phyloP scores from a whole-genome alignment of 2,888 invertebrate species.

The Drosophila ezoana region DNA sequence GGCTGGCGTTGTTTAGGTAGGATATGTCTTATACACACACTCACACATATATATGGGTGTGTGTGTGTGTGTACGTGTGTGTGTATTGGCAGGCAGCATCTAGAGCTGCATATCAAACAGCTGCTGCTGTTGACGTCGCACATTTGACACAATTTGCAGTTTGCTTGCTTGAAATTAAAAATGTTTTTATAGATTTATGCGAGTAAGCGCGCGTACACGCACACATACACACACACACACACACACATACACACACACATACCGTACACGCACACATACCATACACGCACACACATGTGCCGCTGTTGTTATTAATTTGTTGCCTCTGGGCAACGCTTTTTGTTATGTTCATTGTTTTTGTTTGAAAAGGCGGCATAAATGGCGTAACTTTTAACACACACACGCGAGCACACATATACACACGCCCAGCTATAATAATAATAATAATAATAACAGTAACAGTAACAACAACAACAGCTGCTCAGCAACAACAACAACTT shows the following conservation, averaged over 20 bases:
- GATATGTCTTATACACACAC: neutral
- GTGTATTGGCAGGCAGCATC: constrained; percentile 14
- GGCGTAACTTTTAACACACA: constrained; percentile 46
- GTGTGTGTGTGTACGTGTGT: too few species aligned
- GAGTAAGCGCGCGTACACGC: constrained; percentile 7
- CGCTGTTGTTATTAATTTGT: constrained; percentile 33
- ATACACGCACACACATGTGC: constrained; percentile 3
- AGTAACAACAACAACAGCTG: constrained; percentile 48
- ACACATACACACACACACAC: constrained; percentile 3
- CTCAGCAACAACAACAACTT: constrained; percentile 23
- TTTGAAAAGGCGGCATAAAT: constrained; percentile 37
- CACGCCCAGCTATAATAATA: constrained; percentile 14
- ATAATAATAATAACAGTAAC: constrained; percentile 32
- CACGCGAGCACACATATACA: constrained; percentile 11
- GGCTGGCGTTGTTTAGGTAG: neutral
- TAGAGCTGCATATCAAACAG: constrained; percentile 54
- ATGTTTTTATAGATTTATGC: constrained; percentile 60
- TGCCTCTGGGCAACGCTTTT: constrained; percentile 19
- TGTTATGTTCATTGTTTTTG: constrained; percentile 27
- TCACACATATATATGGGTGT: neutral
- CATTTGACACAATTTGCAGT: constrained; percentile 62
- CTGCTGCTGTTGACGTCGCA: constrained; percentile 50
- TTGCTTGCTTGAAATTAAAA: constrained; percentile 62
- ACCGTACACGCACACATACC: neutral
- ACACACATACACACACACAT: constrained; percentile 2